These are phyloP conservation scores for Cyanistes caeruleus DNA, from an alignment of 2,113 vertebrate species.

Conservation along the genomic window DNA sequence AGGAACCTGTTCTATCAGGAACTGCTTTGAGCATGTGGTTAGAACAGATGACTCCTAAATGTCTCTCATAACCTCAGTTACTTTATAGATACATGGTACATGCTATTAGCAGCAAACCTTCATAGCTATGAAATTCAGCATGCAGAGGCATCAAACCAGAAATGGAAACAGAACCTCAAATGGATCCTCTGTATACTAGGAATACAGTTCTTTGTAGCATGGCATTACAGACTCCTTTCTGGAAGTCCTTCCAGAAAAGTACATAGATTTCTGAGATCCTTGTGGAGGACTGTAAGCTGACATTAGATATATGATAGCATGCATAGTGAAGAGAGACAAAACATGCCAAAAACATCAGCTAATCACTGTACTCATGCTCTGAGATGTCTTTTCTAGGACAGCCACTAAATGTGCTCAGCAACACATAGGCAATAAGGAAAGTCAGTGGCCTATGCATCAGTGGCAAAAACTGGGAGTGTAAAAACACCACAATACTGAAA, in stretches of 20 bases:
- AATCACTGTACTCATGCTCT: not conserved
- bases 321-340: not conserved
- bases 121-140: not conserved
- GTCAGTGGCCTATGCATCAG: not conserved
- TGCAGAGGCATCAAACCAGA: not conserved
- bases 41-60: not conserved
- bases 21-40: not conserved
- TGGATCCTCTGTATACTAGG: not conserved
- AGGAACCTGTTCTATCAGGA: not conserved
- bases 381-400: not conserved
- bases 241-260: not conserved
- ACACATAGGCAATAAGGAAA: not conserved
- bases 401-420: not conserved
- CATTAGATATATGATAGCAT: not conserved
- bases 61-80: not conserved
- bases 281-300: not conserved
- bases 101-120: not conserved
- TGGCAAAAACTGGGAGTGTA: not conserved
- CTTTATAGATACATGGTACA: not conserved
- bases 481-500: not conserved
- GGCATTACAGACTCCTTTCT: not conserved
- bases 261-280: not conserved
- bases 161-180: not conserved
- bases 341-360: not conserved
- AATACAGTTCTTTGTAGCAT: not conserved